Evolutionary conservation across 2,888 invertebrate genomes (phyloP).

Genomic region (Caenorhabditis sp.): DNA sequence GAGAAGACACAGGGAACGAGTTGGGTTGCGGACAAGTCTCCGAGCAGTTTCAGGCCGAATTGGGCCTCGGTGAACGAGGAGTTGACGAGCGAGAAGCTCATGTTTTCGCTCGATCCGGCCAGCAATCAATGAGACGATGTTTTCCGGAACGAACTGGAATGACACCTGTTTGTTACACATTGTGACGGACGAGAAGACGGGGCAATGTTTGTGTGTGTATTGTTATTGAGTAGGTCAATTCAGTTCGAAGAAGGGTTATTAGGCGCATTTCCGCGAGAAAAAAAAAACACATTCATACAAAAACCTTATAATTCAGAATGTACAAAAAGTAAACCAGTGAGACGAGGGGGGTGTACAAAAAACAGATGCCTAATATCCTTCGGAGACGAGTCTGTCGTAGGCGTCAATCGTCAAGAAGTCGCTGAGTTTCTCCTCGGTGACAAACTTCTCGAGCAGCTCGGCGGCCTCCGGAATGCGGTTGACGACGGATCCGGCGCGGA

Average conservation of each 20-base stretch:
- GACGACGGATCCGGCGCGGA: slow-evolving; percentile 75
- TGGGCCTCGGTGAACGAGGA: slow-evolving; percentile 34
- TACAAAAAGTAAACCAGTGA: slow-evolving; percentile 26
- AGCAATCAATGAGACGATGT: not conserved
- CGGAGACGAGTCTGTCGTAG: slow-evolving; percentile 78
- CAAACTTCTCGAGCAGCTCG: slow-evolving; percentile 83
- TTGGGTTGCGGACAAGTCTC: slow-evolving; percentile 1
- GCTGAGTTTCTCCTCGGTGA: slow-evolving; percentile 83
- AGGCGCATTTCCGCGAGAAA: no score
- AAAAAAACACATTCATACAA: no score
- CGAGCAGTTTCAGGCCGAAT: slow-evolving; percentile 33
- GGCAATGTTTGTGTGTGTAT: no score
- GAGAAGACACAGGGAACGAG: slow-evolving; percentile 49
- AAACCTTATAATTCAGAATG: slow-evolving; percentile 20
- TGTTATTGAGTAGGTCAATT: no score
- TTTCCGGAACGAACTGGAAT: not conserved
- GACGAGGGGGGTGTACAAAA: not conserved
- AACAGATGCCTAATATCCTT: slow-evolving; percentile 69
- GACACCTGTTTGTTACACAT: slow-evolving; percentile 31
- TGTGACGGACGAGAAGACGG: no score
- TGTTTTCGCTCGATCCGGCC: not conserved
- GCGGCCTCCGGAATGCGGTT: slow-evolving; percentile 78
- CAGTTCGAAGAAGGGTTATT: no score
- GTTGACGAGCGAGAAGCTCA: slow-evolving; percentile 46
- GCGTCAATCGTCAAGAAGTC: slow-evolving; percentile 83